phyloP scores from a whole-genome alignment of 2,888 invertebrate genomes.

The Eubasilissa splendida region DNA sequence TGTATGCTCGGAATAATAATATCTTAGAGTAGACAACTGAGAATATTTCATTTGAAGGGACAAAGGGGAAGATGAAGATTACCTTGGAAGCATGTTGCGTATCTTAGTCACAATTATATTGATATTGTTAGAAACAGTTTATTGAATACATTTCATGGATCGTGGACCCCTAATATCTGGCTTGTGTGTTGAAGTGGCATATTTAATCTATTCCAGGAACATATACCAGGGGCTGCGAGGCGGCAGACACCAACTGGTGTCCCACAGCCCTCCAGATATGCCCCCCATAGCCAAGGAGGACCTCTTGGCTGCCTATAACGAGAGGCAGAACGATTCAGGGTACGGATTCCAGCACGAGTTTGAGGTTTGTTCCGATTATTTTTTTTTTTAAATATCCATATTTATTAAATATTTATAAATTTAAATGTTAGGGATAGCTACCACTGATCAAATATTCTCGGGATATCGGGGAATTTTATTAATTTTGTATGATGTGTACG shows the following conservation, averaged over 20 bases:
- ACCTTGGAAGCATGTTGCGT: too few relatives aligned
- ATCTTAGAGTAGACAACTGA: too few relatives aligned
- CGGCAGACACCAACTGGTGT: constrained; percentile 75
- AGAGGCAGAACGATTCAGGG: constrained; percentile 89
- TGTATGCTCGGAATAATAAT: too few relatives aligned
- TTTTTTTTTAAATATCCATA: neutral
- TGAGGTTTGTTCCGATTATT: constrained; percentile 71
- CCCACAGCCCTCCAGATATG: constrained; percentile 84
- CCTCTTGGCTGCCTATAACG: constrained; percentile 83
- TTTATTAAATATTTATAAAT: constrained; percentile 18
- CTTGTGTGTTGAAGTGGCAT: neutral
- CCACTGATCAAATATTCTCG: too few relatives aligned
- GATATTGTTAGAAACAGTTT: too few relatives aligned
- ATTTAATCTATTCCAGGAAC: constrained; percentile 43
- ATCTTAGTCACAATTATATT: too few relatives aligned
- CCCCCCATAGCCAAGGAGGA: constrained; percentile 84
- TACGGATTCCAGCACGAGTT: constrained; percentile 94
- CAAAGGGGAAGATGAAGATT: neutral
- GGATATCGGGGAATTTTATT: too few relatives aligned
- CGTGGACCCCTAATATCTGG: neutral
- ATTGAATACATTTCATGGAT: too few relatives aligned
- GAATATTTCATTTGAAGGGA: too few relatives aligned
- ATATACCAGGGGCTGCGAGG: constrained; percentile 59
- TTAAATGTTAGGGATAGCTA: too few relatives aligned
- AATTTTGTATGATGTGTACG: too few relatives aligned